These are phyloP conservation scores for Tetraneura akinire DNA, from an alignment of 1,140 invertebrate species.

Conservation along the genomic window DNA sequence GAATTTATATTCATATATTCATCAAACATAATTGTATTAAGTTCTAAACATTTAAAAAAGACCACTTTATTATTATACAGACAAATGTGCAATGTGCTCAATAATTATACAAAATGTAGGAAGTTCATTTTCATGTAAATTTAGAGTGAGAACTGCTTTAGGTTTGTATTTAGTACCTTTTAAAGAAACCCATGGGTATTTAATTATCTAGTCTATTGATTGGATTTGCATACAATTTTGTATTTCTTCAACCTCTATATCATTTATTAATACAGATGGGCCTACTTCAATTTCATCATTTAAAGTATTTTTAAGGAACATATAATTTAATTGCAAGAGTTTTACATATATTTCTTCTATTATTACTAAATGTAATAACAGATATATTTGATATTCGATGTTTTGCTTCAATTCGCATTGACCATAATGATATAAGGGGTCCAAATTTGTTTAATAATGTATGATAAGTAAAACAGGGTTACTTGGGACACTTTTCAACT, in stretches of 20 bases:
- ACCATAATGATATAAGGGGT: too few species aligned
- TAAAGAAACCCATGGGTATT: neutral
- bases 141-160: neutral
- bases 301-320: constrained; percentile 3
- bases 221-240: constrained; percentile 6
- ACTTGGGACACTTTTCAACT: too few species aligned
- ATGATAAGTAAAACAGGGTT: neutral
- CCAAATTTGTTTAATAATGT: too few species aligned
- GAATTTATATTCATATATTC: neutral
- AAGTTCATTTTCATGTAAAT: neutral
- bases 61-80: neutral
- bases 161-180: neutral
- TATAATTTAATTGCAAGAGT: neutral
- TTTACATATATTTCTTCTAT: neutral
- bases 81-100: too few species aligned
- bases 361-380: neutral
- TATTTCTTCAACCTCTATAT: neutral
- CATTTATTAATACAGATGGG: neutral
- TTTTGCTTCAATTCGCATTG: too few species aligned
- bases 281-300: neutral
- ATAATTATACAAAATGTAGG: neutral
- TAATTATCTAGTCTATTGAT: neutral
- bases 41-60: constrained; percentile 10
- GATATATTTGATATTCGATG: constrained; percentile 7
- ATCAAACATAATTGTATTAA: neutral